Percentiles rank a stretch among this genome's conserved stretches.
phyloP scores from a whole-genome alignment of 2,113 vertebrate genomes.

The Nasalis larvatus region DNA sequence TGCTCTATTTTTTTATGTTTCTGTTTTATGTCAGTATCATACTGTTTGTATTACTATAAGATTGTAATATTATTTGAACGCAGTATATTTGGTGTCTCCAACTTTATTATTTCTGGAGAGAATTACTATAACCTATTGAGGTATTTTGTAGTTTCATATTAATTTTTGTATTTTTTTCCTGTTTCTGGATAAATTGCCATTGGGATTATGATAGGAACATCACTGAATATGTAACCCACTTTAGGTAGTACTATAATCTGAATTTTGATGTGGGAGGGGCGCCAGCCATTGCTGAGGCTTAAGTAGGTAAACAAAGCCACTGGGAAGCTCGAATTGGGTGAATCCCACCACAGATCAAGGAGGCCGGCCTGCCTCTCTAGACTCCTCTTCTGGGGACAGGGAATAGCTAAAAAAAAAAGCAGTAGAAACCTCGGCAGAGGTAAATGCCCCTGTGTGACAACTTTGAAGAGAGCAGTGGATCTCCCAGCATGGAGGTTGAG shows the following conservation, averaged over 20 bases:
- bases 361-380: too few relatives aligned
- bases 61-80: background rate
- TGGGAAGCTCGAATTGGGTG: too few relatives aligned
- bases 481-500: too few relatives aligned
- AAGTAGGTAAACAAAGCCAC: too few relatives aligned
- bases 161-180: background rate
- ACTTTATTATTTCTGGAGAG: background rate
- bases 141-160: background rate
- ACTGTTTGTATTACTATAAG: background rate
- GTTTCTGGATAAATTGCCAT: background rate
- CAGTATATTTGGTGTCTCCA: background rate
- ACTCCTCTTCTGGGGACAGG: too few relatives aligned
- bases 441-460: too few relatives aligned
- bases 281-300: too few relatives aligned
- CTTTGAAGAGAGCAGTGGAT: too few relatives aligned
- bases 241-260: background rate
- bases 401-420: too few relatives aligned
- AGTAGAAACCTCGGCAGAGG: too few relatives aligned
- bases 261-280: too few relatives aligned
- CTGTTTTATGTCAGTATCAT: background rate
- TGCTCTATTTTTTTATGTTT: background rate
- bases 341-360: too few relatives aligned
- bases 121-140: background rate
- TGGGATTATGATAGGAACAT: background rate
- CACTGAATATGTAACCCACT: background rate